Base-by-base conservation (phyloP, 2,888 invertebrate genomes). In the Molanna angustata region DNA sequence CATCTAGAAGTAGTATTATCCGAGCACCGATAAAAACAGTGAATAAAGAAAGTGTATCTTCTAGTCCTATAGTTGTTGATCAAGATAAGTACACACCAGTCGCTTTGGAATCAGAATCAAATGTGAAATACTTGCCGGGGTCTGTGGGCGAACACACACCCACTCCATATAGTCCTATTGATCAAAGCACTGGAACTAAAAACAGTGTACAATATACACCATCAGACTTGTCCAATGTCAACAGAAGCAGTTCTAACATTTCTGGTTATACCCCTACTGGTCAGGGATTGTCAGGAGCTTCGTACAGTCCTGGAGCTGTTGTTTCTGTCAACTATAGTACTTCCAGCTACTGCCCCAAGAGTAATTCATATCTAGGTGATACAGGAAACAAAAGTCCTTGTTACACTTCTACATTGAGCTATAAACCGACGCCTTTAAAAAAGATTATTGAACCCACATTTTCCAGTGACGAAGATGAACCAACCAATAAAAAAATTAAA, bases 381-480 rank as follows among this genome's bases (percentile, higher is more conserved):
- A 27, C 22, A 19, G 50, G 49, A 2, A 27, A 18, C 14, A 45
- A 35, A 14, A 45, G 49, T 22, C 50, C 50, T 4, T 47, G 43
- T 35, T 48, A 54, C 14, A 31, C 50, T 11, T 45, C 53, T 2
- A 46, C 44, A 14, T 27, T 56, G 17, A 71, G 71, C 39, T 78
- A 78, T 58, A 71, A 74, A 61, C 77, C 77, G 4, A 77, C 77
- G 17, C 76, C 76, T 17, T 65, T 71, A 4, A 7, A 9, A 1
- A 47, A 49, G 41, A 67, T 71, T 11, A 65, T 72, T 48, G 74
- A 70, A 40, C 75, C 76, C 49, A 74, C 73, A 60, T 76, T 76
- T 63, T 77, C 76, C 27, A 76, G 76, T 67, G 77, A 77, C 65
- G 77, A 76, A 62, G 76, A 76, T 41, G 76, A 75, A 62, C 72